phyloP scores from a whole-genome alignment of 2,797 vertebrate species.

The Gymnoscopelus braueri region DNA sequence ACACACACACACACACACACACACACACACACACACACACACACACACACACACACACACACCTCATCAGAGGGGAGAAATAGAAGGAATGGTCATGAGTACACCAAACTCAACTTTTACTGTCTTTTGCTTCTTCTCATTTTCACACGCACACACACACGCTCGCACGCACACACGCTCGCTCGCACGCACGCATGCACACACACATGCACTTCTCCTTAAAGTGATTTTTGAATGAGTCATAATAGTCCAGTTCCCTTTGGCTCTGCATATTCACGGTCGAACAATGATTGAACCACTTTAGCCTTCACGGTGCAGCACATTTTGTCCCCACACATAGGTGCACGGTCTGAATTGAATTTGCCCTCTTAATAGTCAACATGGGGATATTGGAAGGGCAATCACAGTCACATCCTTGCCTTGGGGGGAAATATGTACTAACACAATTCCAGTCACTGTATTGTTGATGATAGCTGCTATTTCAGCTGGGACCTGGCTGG shows the following conservation, averaged over 20 bases:
- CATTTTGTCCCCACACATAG: no score
- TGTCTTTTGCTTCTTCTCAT: no score
- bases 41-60: slow-evolving; percentile 11
- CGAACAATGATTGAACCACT: slow-evolving; percentile 1
- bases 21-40: slow-evolving; percentile 7
- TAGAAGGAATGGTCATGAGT: no score
- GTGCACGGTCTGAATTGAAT: not conserved
- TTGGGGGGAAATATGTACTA: not conserved
- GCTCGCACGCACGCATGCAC: not conserved
- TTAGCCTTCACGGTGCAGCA: not conserved
- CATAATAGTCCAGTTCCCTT: slow-evolving; percentile 22
- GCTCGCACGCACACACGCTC: not conserved
- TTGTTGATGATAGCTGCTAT: not conserved
- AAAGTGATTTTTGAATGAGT: slow-evolving; percentile 15
- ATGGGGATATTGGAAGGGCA: not conserved
- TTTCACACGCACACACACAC: no score
- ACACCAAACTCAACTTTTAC: no score
- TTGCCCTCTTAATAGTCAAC: not conserved
- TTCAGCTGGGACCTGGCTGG: not conserved
- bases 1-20: not conserved
- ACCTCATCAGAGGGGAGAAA: not conserved
- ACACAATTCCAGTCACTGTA: not conserved
- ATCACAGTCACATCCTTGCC: not conserved
- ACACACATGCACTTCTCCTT: not conserved
- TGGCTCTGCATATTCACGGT: slow-evolving; percentile 3